Conservation (phyloP, 2,113 vertebrate species). For the Malurus alboscapulatus region DNA sequence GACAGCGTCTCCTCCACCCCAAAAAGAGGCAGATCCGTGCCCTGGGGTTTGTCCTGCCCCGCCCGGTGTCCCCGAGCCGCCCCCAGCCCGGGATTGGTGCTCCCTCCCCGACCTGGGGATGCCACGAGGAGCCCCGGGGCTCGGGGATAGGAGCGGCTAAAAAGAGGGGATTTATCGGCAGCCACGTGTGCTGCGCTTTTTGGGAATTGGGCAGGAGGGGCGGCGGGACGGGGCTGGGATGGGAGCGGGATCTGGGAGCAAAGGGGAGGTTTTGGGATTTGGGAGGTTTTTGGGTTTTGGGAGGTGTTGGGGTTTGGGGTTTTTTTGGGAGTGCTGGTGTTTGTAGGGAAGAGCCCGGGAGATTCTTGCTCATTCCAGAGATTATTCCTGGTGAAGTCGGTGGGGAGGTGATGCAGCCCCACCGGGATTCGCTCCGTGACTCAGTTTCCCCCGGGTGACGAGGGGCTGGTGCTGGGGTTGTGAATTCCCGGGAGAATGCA, state of each 20-base stretch:
- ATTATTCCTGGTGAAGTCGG: rapidly evolving
- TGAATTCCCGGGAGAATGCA: background rate
- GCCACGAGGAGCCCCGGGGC: background rate
- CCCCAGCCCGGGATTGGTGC: background rate
- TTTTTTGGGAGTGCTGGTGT: background rate
- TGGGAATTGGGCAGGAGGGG: background rate
- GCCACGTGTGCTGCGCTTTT: background rate
- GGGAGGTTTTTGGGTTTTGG: background rate
- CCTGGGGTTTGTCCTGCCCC: background rate
- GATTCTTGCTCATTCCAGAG: rapidly evolving
- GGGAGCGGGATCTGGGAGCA: background rate
- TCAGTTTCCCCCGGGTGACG: background rate
- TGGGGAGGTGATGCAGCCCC: background rate
- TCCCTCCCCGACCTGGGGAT: background rate
- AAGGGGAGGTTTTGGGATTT: rapidly evolving
- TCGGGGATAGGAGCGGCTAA: background rate
- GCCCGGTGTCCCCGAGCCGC: background rate
- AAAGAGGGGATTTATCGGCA: background rate
- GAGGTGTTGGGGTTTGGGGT: background rate
- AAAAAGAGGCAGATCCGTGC: background rate
- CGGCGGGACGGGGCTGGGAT: rapidly evolving
- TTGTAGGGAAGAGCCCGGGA: background rate
- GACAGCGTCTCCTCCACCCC: background rate
- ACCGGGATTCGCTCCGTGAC: background rate
- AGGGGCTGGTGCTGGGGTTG: background rate